These are phyloP conservation scores for Onychostruthus taczanowskii DNA, from an alignment of 2,113 vertebrate genomes.

Conservation along the genomic window DNA sequence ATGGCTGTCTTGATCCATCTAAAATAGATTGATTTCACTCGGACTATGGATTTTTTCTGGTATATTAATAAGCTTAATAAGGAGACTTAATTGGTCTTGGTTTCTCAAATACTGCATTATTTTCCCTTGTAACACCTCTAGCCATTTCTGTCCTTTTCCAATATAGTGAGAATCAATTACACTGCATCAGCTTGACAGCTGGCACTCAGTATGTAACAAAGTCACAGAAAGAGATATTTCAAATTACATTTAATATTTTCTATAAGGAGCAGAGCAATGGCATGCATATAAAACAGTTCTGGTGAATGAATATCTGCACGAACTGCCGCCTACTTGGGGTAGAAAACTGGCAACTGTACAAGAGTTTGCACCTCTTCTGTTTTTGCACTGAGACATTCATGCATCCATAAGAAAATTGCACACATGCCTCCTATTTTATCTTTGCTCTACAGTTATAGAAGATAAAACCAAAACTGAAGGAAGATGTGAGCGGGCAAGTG, in stretches of 20 bases:
- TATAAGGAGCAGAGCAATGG: neutral
- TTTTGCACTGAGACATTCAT: neutral
- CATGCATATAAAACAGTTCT: neutral
- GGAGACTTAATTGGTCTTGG: neutral
- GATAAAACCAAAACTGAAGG: neutral
- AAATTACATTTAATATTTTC: neutral
- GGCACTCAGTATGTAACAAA: neutral
- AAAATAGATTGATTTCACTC: neutral
- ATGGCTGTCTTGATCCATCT: neutral
- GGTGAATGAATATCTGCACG: neutral
- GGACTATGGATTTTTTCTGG: neutral
- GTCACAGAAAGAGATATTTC: neutral
- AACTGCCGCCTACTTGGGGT: neutral
- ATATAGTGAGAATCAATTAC: neutral
- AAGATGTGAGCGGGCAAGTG: rapidly evolving
- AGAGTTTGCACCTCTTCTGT: neutral
- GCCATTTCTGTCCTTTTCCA: neutral
- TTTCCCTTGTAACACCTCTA: neutral
- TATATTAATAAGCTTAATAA: neutral
- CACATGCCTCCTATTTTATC: neutral
- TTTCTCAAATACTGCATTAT: neutral
- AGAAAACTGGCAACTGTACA: neutral
- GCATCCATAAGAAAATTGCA: neutral
- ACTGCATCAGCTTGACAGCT: neutral
- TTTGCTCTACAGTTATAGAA: neutral